Evolutionary conservation across 2,888 invertebrate genomes (phyloP), one percentile per base, ranked within the genome.

Genomic region (Operophtera brumata): DNA sequence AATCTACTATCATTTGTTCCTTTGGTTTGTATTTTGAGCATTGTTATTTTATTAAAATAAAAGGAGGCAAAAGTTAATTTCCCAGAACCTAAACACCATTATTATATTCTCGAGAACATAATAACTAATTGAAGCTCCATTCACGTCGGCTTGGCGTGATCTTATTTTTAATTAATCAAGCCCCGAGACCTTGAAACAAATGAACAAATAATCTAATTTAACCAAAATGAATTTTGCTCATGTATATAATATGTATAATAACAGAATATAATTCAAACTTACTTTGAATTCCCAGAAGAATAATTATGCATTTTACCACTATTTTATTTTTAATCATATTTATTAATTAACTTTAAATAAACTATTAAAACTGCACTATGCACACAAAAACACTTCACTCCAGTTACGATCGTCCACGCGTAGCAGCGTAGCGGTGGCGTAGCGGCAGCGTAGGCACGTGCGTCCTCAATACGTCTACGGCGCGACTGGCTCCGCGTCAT

Each of bases 251-350:
- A 26, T 46, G 34, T 35, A 46, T 48, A 43, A 34, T 32, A 45
- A n/a, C n/a, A 20, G 20, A 20, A 49, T 44, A 49, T 48, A 37
- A 54, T 47, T 57, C 39, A 39, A 53, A 65, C 78, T 70, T 69
- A 78, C 78, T 75, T 69, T 75, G 70, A 48, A 69, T 65, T 62
- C 67, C 67, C 54, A 76, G 60, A 61, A 78, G 61, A 54, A 75
- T 67, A 59, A 77, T 65, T 42, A 65, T 66, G 59, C 70, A 71
- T 68, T 67, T 68, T 44, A 70, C 49, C 56, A 64, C 57, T 49
- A 64, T 69, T 60, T 67, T 67, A 65, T 69, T 56, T 56, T 63
- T 65, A 54, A 61, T 69, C 75, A 71, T 74, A 64, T 66, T 72
- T 62, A 67, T 60, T 61, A 68, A 63, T 62, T 45, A 61, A 66